These are phyloP conservation scores for Drosophila micromelanica DNA, from an alignment of 1,140 invertebrate genomes.

Conservation along the genomic window DNA sequence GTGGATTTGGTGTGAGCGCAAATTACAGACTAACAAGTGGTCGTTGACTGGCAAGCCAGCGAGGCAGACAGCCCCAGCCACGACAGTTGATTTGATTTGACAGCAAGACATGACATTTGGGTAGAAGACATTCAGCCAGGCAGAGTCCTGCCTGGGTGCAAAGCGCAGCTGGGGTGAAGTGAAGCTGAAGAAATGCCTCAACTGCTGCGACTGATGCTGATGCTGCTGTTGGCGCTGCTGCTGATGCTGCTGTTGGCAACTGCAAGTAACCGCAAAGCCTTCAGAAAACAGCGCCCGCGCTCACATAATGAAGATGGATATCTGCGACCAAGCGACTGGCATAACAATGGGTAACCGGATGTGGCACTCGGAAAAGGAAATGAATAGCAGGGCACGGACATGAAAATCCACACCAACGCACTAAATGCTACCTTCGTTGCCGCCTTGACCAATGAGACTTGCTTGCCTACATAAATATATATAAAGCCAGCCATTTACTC, in stretches of 20 bases:
- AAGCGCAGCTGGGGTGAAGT: conserved; percentile 64
- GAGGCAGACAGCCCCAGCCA: conserved; percentile 70
- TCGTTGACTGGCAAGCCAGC: conserved; percentile 80
- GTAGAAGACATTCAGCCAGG: conserved; percentile 44
- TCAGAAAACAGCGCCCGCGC: conserved; percentile 22
- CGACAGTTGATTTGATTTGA: conserved; percentile 82
- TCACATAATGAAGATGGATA: conserved; percentile 61
- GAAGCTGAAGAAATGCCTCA: conserved; percentile 70
- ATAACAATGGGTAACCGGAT: conserved; percentile 67
- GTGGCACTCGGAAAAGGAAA: conserved; percentile 72
- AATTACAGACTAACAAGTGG: conserved; percentile 83
- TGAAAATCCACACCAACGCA: conserved; percentile 41
- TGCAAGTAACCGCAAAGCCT: conserved; percentile 57
- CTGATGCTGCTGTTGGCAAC: conserved; percentile 42
- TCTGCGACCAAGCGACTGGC: conserved; percentile 35
- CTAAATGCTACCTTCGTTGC: conserved; percentile 23
- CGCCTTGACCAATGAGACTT: conserved; percentile 31
- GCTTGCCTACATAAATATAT: background rate
- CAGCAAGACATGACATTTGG: conserved; percentile 80
- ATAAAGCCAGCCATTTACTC: background rate
- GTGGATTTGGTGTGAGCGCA: conserved; percentile 49
- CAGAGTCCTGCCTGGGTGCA: conserved; percentile 22
- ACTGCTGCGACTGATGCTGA: conserved; percentile 33
- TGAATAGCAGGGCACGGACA: conserved; percentile 70
- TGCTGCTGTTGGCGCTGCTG: conserved; percentile 12